phyloP scores from a whole-genome alignment of 2,113 vertebrate species.

The Paramormyrops kingsleyae region DNA sequence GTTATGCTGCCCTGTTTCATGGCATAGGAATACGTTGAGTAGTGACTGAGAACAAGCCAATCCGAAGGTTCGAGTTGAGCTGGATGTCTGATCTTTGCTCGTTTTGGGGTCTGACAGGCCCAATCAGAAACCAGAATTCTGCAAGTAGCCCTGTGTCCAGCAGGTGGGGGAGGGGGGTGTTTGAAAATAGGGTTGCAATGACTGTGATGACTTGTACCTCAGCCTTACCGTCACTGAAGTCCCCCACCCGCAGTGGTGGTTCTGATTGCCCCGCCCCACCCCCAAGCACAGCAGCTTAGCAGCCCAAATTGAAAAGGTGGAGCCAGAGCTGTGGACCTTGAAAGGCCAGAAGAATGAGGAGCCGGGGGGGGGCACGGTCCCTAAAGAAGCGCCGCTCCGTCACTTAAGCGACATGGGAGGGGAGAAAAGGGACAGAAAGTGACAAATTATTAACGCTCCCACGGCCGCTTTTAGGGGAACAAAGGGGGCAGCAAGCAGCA shows the following conservation, averaged over 20 bases:
- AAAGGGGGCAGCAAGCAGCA: constrained; percentile 57
- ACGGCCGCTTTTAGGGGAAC: constrained; percentile 54
- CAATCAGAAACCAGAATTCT: neutral
- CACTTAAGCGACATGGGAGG: constrained; percentile 38
- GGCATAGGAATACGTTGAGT: neutral
- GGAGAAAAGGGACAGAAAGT: constrained; percentile 30
- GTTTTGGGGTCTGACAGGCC: neutral
- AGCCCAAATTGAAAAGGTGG: constrained; percentile 63
- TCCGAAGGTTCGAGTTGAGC: neutral
- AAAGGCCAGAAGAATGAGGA: constrained; percentile 44
- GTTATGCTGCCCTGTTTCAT: neutral
- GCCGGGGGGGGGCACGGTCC: constrained; percentile 23
- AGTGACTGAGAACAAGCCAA: neutral
- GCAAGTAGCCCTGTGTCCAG: neutral
- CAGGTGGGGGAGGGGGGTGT: neutral
- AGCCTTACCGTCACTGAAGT: constrained; percentile 43
- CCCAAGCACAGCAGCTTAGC: constrained; percentile 63
- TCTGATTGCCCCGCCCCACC: constrained; percentile 67
- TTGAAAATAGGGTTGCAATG: constrained; percentile 15
- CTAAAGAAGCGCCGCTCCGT: constrained; percentile 51
- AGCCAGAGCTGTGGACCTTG: constrained; percentile 54
- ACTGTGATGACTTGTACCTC: constrained; percentile 51
- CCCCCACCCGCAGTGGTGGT: constrained; percentile 55
- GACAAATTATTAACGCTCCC: constrained; percentile 57
- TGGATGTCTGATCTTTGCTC: neutral